A percentile compares a stretch with the other conserved stretches of the same genome.
phyloP scores from a whole-genome alignment of 2,113 vertebrate species.

The Calyptomena viridis region DNA sequence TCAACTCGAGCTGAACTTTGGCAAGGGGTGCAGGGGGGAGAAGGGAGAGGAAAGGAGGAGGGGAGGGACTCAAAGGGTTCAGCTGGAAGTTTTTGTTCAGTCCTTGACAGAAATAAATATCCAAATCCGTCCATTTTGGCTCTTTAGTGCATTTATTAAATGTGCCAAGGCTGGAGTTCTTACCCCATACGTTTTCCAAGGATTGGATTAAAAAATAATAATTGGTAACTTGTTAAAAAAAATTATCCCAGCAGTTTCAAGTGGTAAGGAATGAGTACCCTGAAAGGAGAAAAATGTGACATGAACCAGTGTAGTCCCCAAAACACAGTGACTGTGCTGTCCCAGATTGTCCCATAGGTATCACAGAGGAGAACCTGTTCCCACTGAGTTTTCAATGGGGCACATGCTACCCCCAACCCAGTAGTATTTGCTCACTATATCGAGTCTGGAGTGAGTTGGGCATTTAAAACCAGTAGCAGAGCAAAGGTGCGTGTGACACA shows the following conservation, averaged over 20 bases:
- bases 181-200: not conserved
- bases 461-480: not conserved
- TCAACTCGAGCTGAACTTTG: conserved; percentile 63
- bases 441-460: not conserved
- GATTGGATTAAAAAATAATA: not conserved
- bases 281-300: not conserved
- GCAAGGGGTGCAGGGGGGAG: not conserved
- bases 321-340: not conserved
- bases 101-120: not conserved
- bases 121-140: not conserved
- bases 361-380: not conserved
- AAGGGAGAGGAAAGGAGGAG: not conserved
- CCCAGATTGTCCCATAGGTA: not conserved
- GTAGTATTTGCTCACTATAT: not conserved
- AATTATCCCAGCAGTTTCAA: not conserved
- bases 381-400: not conserved
- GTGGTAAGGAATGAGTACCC: not conserved
- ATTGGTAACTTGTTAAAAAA: not conserved
- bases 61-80: not conserved
- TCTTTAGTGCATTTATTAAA: not conserved
- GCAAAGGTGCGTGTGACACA: fast-evolving
- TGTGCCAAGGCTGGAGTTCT: not conserved
- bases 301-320: not conserved
- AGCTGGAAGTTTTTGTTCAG: conserved; percentile 25
- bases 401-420: not conserved